Base-by-base conservation (phyloP, 2,113 vertebrate genomes). In the Hirundichthys speculiger region DNA sequence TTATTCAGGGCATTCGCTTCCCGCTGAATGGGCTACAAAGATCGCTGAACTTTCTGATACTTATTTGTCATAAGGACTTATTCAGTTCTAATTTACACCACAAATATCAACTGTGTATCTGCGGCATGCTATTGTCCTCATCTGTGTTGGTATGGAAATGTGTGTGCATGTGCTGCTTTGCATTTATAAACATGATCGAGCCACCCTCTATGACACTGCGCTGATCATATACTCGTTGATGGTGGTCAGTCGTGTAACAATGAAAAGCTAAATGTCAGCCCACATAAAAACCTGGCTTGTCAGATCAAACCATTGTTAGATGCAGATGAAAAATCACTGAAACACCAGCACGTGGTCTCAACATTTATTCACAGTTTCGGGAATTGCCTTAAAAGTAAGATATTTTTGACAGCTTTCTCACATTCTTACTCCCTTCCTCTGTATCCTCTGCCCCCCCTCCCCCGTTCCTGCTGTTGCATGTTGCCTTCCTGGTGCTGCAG, bases 41-140 rank as follows among this genome's bases (percentile, higher is more conserved):
- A 73, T 73, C 69, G 72, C 39, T 90, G 88, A 91, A 90, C 90
- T 90, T 91, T 91, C 63, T 79, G 73, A 75, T 64, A 62, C 52
- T 25, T 64, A 21, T 69, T 73, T 62, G 67, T 48, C 45, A 84
- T 74, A 89, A 85, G 86, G 84, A 90, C 85, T 89, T 92, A 89
- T 90, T 88, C 84, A 76, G 69, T 62, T 59, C 53, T 14, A 68
- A 68, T 83, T 73, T 52, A 85, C 63, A 82, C 53, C 74, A 63
- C 84, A 87, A 89, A 91, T 90, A 93, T 90, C 86, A 91, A 69
- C 73, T 39, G 55, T 88, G 88, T 93, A 90, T 91, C 88, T 82
- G 79, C 38, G 6, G 53, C 57, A 49, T 15, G 69, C 79, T 41
- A 77, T 84, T 89, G 80, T 89, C 77, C 83, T 56, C 7, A 14